These are phyloP conservation scores for Rhizoglyphus robini DNA, from an alignment of 1,140 invertebrate genomes.

Conservation along the genomic window DNA sequence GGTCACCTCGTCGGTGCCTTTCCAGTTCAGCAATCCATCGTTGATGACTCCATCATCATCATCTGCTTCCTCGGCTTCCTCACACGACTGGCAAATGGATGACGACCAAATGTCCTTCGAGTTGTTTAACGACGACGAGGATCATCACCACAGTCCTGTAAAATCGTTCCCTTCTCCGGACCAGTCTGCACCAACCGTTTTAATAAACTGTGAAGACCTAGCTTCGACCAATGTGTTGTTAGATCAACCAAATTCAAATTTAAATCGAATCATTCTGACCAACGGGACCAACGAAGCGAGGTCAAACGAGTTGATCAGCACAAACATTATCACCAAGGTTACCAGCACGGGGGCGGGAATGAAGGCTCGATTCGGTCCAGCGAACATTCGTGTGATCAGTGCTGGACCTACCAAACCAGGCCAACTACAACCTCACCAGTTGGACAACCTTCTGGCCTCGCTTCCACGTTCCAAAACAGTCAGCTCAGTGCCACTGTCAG, in stretches of 20 bases:
- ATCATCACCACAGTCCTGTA: not conserved
- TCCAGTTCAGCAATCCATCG: not conserved
- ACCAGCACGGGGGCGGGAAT: not conserved
- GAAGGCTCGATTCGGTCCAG: not conserved
- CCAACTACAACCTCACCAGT: not conserved
- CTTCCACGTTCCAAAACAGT: not conserved
- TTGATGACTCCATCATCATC: constrained; percentile 6
- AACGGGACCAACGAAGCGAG: not conserved
- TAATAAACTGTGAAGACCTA: too few relatives aligned
- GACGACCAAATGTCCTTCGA: constrained; percentile 6
- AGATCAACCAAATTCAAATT: not conserved
- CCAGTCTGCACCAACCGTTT: too few relatives aligned
- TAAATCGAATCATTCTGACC: not conserved
- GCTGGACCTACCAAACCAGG: not conserved
- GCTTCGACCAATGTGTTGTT: too few relatives aligned
- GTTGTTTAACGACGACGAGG: not conserved
- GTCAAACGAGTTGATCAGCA: not conserved
- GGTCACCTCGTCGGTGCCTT: not conserved
- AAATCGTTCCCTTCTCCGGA: not conserved
- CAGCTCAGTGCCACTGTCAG: not conserved
- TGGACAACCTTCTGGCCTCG: not conserved
- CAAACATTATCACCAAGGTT: constrained; percentile 12
- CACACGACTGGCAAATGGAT: constrained; percentile 3
- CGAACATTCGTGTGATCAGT: not conserved
- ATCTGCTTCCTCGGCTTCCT: not conserved